Base-by-base conservation (phyloP, 2,888 invertebrate species). In the Netelia melanura region DNA sequence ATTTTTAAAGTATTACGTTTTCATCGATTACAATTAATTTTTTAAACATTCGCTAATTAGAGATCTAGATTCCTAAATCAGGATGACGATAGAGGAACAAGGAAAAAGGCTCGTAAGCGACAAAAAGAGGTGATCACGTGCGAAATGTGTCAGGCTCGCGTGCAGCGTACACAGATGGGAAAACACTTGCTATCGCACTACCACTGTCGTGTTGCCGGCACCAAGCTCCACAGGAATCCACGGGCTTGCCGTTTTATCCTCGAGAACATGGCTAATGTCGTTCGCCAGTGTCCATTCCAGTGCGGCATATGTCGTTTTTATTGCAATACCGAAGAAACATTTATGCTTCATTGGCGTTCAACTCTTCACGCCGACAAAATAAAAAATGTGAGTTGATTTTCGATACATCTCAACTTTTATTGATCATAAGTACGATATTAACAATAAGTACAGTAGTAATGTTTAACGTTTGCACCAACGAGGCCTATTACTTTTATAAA, bases 131-230 rank as follows among this genome's bases (percentile, higher is more conserved):
- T 95, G 80, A 94, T 96, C 0, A 95, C 95, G 87, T 97, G 98
- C 91, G 95, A 96, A 72, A 96, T 97, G 65, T 98, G 98, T 90
- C 95, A 95, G 81, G 96, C 96, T 44, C 95, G 96, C 86, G 96
- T 97, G 61, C 95, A 95, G 81, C 95, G 95, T 6, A 95, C 96
- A 89, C 94, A 96, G 86, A 96, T 97, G 94, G 97, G 98, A 56
- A 97, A 98, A 91, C 98, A 98, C 94, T 95, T 98, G 83, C 96
- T 98, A 89, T 98, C 98, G 0, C 97, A 97, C 92, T 97, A 97
- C 92, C 98, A 98, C 93, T 97, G 97, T 89, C 95, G 97, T 84
- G 92, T 94, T 67, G 92, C 93, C 82, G 97, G 97, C 91, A 96
- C 96, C 84, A 95, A 95, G 82, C 95, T 96, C 72, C 94, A 94